Conservation (phyloP, 2,888 invertebrate genomes). For the Pheosia gnoma region DNA sequence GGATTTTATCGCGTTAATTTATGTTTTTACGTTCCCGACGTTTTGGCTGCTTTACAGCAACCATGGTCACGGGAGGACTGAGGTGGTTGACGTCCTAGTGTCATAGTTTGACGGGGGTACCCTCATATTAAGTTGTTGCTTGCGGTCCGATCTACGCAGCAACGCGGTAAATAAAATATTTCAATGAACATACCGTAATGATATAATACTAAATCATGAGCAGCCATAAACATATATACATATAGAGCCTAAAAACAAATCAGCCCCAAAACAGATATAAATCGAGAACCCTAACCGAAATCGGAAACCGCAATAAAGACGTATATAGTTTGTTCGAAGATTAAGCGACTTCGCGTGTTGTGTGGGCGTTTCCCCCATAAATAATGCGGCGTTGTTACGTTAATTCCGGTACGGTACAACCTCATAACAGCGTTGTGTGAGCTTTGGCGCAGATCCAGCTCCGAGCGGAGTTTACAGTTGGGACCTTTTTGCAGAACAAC, state of each 20-base stretch:
- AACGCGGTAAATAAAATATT: no score
- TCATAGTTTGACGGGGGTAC: no score
- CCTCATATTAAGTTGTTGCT: no score
- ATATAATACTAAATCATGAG: no score
- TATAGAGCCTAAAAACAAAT: neutral
- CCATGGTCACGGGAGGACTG: no score
- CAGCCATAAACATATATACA: neutral
- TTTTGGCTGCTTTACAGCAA: no score
- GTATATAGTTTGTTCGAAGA: constrained; percentile 19
- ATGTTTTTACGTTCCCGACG: no score
- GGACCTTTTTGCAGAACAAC: constrained; percentile 26
- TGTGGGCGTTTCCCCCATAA: constrained; percentile 32
- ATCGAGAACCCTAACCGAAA: constrained; percentile 13
- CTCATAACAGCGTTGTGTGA: constrained; percentile 63
- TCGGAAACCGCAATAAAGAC: constrained; percentile 22
- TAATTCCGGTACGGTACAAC: constrained; percentile 50
- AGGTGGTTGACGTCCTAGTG: no score
- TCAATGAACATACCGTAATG: no score
- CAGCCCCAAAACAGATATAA: constrained; percentile 7
- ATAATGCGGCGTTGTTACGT: constrained; percentile 42
- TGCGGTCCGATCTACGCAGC: no score
- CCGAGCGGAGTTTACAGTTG: constrained; percentile 37
- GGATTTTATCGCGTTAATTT: no score
- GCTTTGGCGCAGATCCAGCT: constrained; percentile 60
- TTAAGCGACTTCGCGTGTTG: constrained; percentile 27